phyloP scores from a whole-genome alignment of 2,888 invertebrate genomes.

The Marasmarcha lunaedactyla region DNA sequence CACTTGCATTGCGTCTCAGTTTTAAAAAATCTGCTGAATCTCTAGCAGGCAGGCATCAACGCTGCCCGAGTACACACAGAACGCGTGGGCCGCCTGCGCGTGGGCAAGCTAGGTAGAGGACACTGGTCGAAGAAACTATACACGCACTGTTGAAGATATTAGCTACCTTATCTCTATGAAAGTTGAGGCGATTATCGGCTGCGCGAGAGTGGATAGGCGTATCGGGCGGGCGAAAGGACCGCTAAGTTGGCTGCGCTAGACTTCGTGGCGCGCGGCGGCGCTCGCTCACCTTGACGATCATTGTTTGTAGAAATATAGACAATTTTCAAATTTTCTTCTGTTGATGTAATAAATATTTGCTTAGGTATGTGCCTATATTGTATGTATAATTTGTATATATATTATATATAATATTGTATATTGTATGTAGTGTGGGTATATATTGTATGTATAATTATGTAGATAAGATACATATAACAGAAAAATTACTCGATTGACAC shows the following conservation, averaged over 20 bases:
- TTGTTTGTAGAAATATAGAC: constrained; percentile 6
- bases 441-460: too few relatives aligned
- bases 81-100: not conserved
- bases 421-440: too few relatives aligned
- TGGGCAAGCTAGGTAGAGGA: not conserved
- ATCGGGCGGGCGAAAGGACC: constrained; percentile 4
- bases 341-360: too few relatives aligned
- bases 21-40: too few relatives aligned
- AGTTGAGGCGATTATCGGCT: not conserved
- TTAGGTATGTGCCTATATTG: too few relatives aligned
- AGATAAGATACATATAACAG: too few relatives aligned
- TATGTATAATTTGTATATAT: too few relatives aligned
- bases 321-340: constrained; percentile 4
- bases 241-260: constrained; percentile 28
- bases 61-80: not conserved
- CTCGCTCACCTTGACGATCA: constrained; percentile 49
- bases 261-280: constrained; percentile 39
- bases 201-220: not conserved
- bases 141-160: not conserved
- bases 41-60: too few relatives aligned
- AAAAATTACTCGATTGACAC: too few relatives aligned
- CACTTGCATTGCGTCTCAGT: too few relatives aligned
- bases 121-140: not conserved
- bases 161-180: not conserved
- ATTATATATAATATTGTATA: too few relatives aligned